phyloP scores from a whole-genome alignment of 2,888 invertebrate genomes.

The Ramazzottius varieornatus region DNA sequence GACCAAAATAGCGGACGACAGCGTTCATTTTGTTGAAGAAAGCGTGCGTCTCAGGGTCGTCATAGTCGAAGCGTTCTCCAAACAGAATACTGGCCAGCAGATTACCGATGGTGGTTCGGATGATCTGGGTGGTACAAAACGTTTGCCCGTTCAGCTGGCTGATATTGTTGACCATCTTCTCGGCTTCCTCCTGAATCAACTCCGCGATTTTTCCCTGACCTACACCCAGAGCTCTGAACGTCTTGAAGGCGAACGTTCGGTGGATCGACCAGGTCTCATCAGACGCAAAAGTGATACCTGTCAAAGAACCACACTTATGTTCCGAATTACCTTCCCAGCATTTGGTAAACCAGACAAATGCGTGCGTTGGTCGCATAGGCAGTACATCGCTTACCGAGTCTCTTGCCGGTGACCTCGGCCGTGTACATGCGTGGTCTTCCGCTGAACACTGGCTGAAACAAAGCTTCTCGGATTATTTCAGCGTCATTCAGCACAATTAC shows the following conservation, averaged over 20 bases:
- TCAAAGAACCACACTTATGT: no score
- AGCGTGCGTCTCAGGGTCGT: neutral
- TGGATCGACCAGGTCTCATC: neutral
- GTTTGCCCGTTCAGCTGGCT: neutral
- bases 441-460: neutral
- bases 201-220: neutral
- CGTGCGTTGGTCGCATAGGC: no score
- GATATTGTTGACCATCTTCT: neutral
- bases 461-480: neutral
- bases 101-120: conserved; percentile 8
- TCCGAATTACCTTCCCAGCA: no score
- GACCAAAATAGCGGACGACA: neutral
- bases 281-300: neutral
- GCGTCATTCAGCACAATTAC: neutral
- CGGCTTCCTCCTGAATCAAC: neutral
- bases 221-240: neutral
- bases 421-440: neutral
- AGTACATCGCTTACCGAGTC: neutral
- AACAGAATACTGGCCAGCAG: conserved; percentile 9
- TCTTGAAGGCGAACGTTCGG: neutral
- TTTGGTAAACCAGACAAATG: no score
- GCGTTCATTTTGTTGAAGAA: conserved; percentile 1
- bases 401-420: neutral
- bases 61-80: conserved; percentile 6
- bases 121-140: neutral